Evolutionary conservation across 2,797 vertebrate genomes (phyloP), one percentile per base, ranked within the genome.

Genomic region (Carduelis carduelis): DNA sequence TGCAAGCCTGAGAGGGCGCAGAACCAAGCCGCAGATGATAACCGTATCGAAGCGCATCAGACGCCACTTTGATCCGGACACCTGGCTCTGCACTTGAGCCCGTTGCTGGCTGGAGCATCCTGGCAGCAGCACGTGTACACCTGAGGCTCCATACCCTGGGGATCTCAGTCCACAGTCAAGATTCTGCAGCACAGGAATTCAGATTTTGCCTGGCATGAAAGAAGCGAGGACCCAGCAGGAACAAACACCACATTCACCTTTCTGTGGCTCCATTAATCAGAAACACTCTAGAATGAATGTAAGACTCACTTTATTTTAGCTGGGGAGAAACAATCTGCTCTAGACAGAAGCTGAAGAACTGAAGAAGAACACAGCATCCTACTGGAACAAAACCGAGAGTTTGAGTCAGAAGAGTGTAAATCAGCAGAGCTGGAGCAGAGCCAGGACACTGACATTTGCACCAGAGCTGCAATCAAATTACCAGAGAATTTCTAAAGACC

Each of bases 401-500:
- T 39, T 87, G 55, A 90, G 44, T 68, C 26, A 52, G 52, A 82
- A 57, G 46, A 47, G 9, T 37, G 39, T 89, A 90, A 87, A 83
- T 87, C 82, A 87, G 57, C 30, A 75, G 75, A 75, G 21, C 23
- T 94, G 90, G 81, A 83, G 64, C 34, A 69, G 21, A 57, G 43
- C 69, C 84, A 92, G 35, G 55, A 55, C 59, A 37, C 39, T 30
- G 57, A 65, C 61, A 44, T 96, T 91, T 83, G 50, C 75, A 95
- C 82, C 61, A 81, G 72, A 78, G 52, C n/a, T 41, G 39, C 72
- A 93, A 79, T 81, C 61, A 93, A 89, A 69, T 68, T 76, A 41
- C 65, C 71, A 55, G 53, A 85, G 65, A 80, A 77, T 93, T 89
- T 92, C 81, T 87, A 75, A 93, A 94, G 95, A 94, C 68, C 76